A percentile compares a stretch with the other conserved stretches of the same genome.
Conservation (phyloP, 2,113 vertebrate species). For the Oostethus manadensis region DNA sequence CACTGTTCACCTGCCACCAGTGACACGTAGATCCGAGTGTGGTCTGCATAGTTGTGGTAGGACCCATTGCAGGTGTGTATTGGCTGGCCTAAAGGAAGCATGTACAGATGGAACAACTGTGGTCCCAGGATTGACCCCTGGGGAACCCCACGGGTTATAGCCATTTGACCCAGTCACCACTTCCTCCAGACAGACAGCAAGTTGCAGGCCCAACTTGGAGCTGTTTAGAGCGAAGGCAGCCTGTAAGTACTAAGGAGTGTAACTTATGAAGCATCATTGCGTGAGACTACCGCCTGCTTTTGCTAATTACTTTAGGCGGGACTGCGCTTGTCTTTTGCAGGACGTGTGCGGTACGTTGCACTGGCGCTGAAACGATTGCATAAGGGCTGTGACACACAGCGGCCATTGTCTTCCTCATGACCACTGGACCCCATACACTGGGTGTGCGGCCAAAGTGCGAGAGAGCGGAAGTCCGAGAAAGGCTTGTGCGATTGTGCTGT, state of each 20-base stretch:
- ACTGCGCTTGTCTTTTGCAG: constrained; percentile 25
- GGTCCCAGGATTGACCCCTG: no score
- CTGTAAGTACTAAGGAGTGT: constrained; percentile 8
- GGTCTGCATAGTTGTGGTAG: no score
- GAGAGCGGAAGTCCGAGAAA: constrained; percentile 46
- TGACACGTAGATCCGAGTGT: no score
- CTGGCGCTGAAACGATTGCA: constrained; percentile 24
- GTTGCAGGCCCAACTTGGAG: no score
- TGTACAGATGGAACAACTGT: no score
- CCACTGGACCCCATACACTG: constrained; percentile 66
- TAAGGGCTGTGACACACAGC: neutral
- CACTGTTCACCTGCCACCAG: no score
- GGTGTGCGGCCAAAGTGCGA: constrained; percentile 75
- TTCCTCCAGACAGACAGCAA: no score
- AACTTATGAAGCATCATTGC: constrained; percentile 55
- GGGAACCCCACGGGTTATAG: no score
- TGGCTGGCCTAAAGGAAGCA: no score
- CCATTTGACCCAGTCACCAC: no score
- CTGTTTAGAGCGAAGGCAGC: no score
- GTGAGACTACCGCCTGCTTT: constrained; percentile 37
- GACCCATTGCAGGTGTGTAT: no score
- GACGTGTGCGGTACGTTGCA: constrained; percentile 17
- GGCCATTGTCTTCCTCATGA: neutral
- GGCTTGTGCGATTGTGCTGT: constrained; percentile 13
- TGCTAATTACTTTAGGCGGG: constrained; percentile 37